phyloP scores from a whole-genome alignment of 2,113 vertebrate species.

The Trogon surrucura region DNA sequence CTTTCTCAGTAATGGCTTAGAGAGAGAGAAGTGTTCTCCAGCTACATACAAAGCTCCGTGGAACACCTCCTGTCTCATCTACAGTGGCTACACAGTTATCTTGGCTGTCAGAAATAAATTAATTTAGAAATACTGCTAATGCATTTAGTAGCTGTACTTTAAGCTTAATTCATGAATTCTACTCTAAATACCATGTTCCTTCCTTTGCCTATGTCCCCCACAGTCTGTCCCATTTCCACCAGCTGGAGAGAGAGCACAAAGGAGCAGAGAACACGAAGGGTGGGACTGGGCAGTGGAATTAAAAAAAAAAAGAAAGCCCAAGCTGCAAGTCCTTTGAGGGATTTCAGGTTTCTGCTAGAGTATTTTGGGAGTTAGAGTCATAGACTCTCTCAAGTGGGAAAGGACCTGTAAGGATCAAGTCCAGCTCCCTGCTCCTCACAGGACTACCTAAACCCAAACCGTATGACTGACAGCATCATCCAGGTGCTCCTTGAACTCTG shows the following conservation, averaged over 20 bases:
- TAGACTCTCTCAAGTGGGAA: not conserved
- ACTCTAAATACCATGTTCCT: accelerated
- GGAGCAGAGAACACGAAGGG: not conserved
- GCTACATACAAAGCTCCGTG: accelerated
- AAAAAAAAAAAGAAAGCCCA: not conserved
- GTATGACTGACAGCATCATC: too few species aligned
- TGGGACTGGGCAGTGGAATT: not conserved
- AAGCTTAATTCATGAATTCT: not conserved
- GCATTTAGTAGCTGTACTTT: not conserved
- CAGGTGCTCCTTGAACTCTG: not conserved
- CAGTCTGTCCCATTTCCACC: not conserved
- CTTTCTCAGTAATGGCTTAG: not conserved
- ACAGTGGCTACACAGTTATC: not conserved
- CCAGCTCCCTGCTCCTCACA: not conserved
- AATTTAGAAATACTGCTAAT: not conserved
- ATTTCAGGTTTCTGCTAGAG: not conserved
- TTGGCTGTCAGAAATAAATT: not conserved
- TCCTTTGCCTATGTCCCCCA: not conserved
- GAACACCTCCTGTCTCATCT: not conserved
- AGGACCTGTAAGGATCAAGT: not conserved
- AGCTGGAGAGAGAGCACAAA: not conserved
- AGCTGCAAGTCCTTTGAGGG: not conserved
- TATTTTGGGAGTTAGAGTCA: not conserved
- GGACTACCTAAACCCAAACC: not conserved
- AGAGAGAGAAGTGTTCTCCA: not conserved